These are phyloP conservation scores for Pachypsylla venusta DNA, from an alignment of 1,140 invertebrate species.

Conservation along the genomic window DNA sequence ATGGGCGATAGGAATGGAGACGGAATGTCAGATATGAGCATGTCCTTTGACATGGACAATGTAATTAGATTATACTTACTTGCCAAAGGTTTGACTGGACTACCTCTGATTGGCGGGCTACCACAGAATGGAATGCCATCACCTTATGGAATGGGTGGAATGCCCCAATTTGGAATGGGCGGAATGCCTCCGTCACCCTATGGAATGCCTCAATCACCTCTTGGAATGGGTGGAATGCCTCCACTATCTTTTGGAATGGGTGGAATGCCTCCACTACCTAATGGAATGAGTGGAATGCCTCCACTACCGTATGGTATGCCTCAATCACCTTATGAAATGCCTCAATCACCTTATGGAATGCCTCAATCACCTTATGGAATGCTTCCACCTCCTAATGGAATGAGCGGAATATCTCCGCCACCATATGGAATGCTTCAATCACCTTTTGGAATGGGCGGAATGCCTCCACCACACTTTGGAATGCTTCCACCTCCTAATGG, in stretches of 20 bases:
- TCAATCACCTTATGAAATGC: too few species aligned
- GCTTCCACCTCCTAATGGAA: not conserved
- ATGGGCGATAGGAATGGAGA: not conserved
- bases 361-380: not conserved
- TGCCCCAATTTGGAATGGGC: constrained; percentile 3
- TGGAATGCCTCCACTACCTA: not conserved
- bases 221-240: not conserved
- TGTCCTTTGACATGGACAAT: not conserved
- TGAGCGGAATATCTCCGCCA: not conserved
- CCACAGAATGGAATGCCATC: not conserved
- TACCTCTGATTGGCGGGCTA: not conserved
- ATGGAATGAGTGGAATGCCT: too few species aligned
- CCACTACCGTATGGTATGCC: constrained; percentile 1
- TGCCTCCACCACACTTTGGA: too few species aligned
- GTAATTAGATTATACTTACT: not conserved
- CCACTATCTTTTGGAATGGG: not conserved
- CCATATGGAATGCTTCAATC: not conserved
- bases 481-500: not conserved
- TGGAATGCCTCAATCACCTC: not conserved
- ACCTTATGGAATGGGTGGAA: not conserved
- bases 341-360: too few species aligned
- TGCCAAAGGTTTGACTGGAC: not conserved
- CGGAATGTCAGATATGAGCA: not conserved
- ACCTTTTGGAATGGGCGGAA: too few species aligned
- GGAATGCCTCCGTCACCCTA: not conserved